Base-by-base conservation (phyloP, 1,140 invertebrate genomes). In the Ephestia elutella region DNA sequence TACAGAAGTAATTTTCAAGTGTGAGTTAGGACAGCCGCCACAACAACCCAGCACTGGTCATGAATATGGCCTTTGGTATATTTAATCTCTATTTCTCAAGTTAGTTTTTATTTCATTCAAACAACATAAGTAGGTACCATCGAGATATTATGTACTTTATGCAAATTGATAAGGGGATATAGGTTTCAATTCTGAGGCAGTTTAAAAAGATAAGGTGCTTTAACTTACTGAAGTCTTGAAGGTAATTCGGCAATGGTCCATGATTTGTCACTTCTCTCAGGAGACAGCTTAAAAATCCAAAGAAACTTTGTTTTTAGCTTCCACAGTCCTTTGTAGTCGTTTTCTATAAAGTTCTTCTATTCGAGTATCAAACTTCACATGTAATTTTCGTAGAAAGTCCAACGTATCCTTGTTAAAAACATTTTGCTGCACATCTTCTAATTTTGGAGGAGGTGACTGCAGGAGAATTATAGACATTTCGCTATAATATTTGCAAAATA, bases 181-280 rank as follows among this genome's bases (percentile, higher is more conserved):
- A n/a, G n/a, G n/a, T n/a, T n/a, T n/a, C n/a, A n/a, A n/a, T n/a
- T n/a, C n/a, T n/a, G n/a, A n/a, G n/a, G n/a, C n/a, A n/a, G n/a
- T n/a, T n/a, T n/a, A n/a, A 49, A 5, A n/a, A 49, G 20, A 20
- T 50, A 50, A 19, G 38, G n/a, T 15, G 7, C 15, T 15, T 44
- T 15, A 10, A 81, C 80, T 76, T 82, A 86, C 81, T 78, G 80
- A 68, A 90, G 73, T 71, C 89, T 75, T 17, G 75, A 62, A 19
- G 91, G 90, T n/a, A 92, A 76, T 50, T 90, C 82, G 15, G 75
- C 78, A 30, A 92, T 84, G 75, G 85, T 90, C 92, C 91, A 92
- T 44, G 84, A 68, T 56, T 81, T 81, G 59, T 89, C 74, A 50
- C 55, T 63, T 60, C 79, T 79, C 66, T 88, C 77, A 0, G 68